phyloP scores from a whole-genome alignment of 2,797 vertebrate genomes.

The Parotocinclus haroldoi region DNA sequence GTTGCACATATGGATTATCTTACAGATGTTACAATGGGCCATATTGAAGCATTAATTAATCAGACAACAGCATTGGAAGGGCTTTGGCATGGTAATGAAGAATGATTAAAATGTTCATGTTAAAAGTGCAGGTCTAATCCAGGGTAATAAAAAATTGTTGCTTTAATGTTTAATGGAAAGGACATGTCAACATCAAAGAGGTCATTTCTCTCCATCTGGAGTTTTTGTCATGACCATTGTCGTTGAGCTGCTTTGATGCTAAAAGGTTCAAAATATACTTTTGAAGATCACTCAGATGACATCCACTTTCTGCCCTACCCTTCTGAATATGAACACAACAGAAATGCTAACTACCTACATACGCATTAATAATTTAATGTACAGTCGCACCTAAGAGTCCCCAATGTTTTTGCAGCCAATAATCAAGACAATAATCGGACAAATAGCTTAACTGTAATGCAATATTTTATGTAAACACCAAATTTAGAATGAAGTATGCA shows the following conservation, averaged over 20 bases:
- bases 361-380: not conserved
- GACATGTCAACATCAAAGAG: constrained; percentile 36
- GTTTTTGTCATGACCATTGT: constrained; percentile 14
- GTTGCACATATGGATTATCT: no score
- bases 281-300: not conserved
- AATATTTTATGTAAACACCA: no score
- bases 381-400: no score
- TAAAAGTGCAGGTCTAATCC: constrained; percentile 16
- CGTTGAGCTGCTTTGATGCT: constrained; percentile 35
- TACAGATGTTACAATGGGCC: not conserved
- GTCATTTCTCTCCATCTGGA: constrained; percentile 18
- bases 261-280: constrained; percentile 24
- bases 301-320: constrained; percentile 7
- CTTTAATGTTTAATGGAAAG: constrained; percentile 38
- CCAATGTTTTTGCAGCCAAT: no score
- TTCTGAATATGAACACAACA: not conserved
- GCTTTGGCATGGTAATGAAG: constrained; percentile 5
- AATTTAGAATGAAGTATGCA: no score
- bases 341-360: not conserved
- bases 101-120: not conserved
- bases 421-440: no score
- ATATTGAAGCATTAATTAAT: not conserved
- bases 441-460: no score
- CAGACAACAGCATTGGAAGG: not conserved
- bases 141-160: constrained; percentile 1